A percentile compares a stretch with the other conserved stretches of the same genome.
Conservation (phyloP, 2,113 vertebrate genomes). For the Okapia johnstoni region DNA sequence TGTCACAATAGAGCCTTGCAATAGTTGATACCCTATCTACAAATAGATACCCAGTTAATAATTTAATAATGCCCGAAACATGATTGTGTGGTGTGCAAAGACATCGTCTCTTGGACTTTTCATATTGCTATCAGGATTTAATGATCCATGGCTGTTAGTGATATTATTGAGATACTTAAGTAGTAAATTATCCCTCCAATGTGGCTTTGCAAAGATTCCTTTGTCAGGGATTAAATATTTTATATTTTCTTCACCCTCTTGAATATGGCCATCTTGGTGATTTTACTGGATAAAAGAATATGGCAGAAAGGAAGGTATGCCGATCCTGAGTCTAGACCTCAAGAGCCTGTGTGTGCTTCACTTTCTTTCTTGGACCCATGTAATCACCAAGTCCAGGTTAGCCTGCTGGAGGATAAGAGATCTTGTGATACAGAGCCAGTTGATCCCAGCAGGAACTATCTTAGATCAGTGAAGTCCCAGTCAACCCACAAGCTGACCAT, state of each 20-base stretch:
- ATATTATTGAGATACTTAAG: background rate
- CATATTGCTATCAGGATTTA: background rate
- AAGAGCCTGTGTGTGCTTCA: background rate
- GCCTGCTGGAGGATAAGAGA: background rate
- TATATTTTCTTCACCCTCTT: background rate
- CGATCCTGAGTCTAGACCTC: background rate
- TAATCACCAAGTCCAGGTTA: background rate
- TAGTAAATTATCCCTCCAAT: background rate
- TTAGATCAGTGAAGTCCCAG: background rate
- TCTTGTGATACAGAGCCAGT: background rate
- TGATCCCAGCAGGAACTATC: background rate
- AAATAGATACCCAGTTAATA: background rate
- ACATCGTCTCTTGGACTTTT: background rate
- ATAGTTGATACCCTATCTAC: background rate
- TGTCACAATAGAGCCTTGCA: background rate
- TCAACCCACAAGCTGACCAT: background rate
- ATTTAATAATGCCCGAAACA: background rate
- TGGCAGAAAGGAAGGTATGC: background rate
- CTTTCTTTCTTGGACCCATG: background rate
- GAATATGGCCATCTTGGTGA: background rate
- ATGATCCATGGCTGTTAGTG: background rate
- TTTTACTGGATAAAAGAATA: background rate
- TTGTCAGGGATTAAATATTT: background rate
- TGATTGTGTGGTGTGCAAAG: background rate
- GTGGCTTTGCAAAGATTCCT: background rate